Conservation (phyloP, 2,888 invertebrate species). For the Panzeria rudis region DNA sequence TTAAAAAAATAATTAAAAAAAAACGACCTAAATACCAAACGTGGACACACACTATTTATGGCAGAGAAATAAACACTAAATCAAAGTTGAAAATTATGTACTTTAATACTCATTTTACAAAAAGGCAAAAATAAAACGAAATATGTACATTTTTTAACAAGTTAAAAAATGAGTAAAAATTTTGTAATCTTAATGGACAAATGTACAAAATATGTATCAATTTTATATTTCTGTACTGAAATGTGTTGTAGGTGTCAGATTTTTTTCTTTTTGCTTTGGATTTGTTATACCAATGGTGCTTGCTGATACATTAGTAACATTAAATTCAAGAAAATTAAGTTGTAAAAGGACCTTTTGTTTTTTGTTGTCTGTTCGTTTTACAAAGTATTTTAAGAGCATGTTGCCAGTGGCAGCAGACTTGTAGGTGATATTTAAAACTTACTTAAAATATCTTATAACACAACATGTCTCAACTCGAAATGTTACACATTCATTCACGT, state of each 20-base stretch:
- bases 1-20: background rate
- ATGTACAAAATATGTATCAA: conserved; percentile 47
- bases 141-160: conserved; percentile 1
- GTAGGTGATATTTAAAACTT: conserved; percentile 71
- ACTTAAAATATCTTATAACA: conserved; percentile 70
- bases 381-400: conserved; percentile 39
- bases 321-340: conserved; percentile 67
- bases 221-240: conserved; percentile 33
- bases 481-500: conserved; percentile 10
- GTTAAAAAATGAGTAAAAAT: conserved; percentile 10
- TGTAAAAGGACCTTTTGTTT: conserved; percentile 66
- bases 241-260: conserved; percentile 61
- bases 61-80: conserved; percentile 50
- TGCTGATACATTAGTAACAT: conserved; percentile 15
- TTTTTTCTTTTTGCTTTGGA: background rate
- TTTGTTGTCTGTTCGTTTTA: conserved; percentile 11
- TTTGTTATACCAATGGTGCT: background rate
- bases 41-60: conserved; percentile 67
- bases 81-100: conserved; percentile 40
- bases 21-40: conserved; percentile 63
- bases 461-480: conserved; percentile 56
- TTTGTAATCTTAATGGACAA: conserved; percentile 60
- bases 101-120: conserved; percentile 26
- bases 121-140: background rate
- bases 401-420: conserved; percentile 63